Evolutionary conservation across 2,113 vertebrate species (phyloP).

Genomic region (Amblyornis subalaris): DNA sequence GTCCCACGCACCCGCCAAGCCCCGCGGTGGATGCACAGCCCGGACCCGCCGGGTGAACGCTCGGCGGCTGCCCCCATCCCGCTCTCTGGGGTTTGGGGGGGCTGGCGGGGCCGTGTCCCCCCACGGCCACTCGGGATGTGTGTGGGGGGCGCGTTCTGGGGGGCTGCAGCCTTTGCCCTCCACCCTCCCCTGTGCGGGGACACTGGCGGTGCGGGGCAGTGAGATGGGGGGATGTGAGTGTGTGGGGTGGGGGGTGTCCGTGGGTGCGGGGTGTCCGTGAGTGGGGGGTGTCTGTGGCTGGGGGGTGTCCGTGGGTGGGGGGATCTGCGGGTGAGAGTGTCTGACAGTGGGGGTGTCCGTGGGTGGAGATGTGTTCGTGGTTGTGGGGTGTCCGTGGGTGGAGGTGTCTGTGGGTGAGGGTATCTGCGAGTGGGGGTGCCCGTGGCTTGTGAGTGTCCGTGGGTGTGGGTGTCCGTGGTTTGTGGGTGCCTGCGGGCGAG

Average conservation of each 20-base stretch:
- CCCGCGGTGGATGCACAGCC: neutral
- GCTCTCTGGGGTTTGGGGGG: fast-evolving
- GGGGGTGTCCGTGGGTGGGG: fast-evolving
- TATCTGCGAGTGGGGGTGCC: no score
- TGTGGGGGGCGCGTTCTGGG: fast-evolving
- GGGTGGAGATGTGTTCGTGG: no score
- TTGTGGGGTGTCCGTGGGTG: neutral
- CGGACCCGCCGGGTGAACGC: neutral
- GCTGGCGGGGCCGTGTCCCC: neutral
- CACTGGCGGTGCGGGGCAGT: no score
- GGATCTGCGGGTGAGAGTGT: no score
- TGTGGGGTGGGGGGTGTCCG: neutral
- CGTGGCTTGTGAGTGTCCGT: no score
- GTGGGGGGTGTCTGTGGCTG: no score
- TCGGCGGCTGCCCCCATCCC: no score
- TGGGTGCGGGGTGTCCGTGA: neutral
- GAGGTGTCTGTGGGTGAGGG: no score
- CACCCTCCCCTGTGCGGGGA: neutral
- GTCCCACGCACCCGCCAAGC: no score
- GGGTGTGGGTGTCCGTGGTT: no score
- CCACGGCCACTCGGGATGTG: fast-evolving
- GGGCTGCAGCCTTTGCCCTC: neutral
- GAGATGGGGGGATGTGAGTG: neutral
- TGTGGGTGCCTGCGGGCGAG: no score
- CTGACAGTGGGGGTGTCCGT: no score